Base-by-base conservation (phyloP, 53 echinoderm and acorn worm genomes). In the Actinopyga echinites region DNA sequence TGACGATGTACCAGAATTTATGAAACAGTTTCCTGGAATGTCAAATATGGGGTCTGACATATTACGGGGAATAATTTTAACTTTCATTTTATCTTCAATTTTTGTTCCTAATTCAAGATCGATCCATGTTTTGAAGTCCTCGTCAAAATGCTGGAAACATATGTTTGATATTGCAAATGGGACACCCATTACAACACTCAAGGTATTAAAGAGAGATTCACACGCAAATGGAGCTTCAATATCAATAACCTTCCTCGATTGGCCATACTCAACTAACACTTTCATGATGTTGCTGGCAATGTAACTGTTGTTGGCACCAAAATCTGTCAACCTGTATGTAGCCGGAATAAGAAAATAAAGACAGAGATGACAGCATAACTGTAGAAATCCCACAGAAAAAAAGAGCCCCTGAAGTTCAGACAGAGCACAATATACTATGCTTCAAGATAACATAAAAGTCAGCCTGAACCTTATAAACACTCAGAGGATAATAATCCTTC, bases 121-220 rank as follows among this genome's bases (percentile, higher is more conserved):
- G 22, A 71, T 37, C 71, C 71, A 71, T 71, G 38, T 21, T 23
- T 71, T 34, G 25, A 38, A 74, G 20, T 20, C 49, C 1, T 42
- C 74, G n/a, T 74, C 43, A 42, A 42, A 74, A 38, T 74, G 44
- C 15, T 74, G 74, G 42, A 74, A 74, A 74, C n/a, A 28, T 8
- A 43, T 9, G 9, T 42, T 23, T 20, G 21, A 21, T 38, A 26
- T 10, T 74, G 74, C 23, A 24, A 74, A 49, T 74, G 74, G 74
- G 23, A 52, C n/a, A 13, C n/a, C 44, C 74, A 74, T 74, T 1
- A 49, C 44, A 24, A 74, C 44, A 23, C 25, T n/a, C 42, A 74
- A 45, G 12, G 15, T 43, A 49, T 42, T 44, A 43, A 0, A 74
- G 4, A 49, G 29, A 23, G 74, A 44, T 43, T 49, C 74, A 49